Evolutionary conservation across 2,888 invertebrate species (phyloP), one percentile per base, ranked within the genome.

Genomic region (Tetragnatha montana): DNA sequence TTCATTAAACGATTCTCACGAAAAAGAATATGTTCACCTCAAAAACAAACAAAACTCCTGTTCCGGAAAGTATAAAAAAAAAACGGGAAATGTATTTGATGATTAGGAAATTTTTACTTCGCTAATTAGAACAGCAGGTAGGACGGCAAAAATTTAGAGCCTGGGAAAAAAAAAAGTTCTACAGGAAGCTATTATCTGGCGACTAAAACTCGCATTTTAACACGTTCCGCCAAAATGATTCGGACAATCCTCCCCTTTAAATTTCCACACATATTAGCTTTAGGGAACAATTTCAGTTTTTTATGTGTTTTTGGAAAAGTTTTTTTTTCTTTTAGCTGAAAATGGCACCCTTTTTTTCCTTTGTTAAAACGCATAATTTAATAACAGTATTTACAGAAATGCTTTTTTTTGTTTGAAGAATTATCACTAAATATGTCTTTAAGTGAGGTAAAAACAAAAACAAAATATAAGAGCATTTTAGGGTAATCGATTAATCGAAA

Each of bases 401-500:
- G 35, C n/a, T n/a, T n/a, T 35, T 81, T 79, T 75, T 19, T 60
- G 60, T 47, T 50, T 71, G 17, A 71, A 49, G 70, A 69, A 22
- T 35, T 35, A 80, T 69, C 35, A 47, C 22, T 60, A 78, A 78
- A 78, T 78, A 78, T 78, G 78, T 78, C 78, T 81, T 70, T 71
- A 14, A 81, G 49, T 47, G 70, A 8, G 70, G 10, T 60, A 19
- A 47, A 81, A 21, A 79, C 69, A 50, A 49, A 35, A 12, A 60
- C 7, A 60, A 60, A 60, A 17, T 6, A 10, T 60, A 17, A 60
- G 19, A 19, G 17, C 81, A 81, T 70, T 81, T 81, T 49, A 17
- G 76, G 50, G 71, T 71, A 70, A 81, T 81, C 81, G 81, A 81
- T 81, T 81, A 81, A 81, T 81, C 71, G 81, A 3, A 81, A 81